Percentiles rank a stretch among this genome's conserved stretches.
phyloP scores from a whole-genome alignment of 2,797 vertebrate genomes.

The Sebastiscus albofasciatus region DNA sequence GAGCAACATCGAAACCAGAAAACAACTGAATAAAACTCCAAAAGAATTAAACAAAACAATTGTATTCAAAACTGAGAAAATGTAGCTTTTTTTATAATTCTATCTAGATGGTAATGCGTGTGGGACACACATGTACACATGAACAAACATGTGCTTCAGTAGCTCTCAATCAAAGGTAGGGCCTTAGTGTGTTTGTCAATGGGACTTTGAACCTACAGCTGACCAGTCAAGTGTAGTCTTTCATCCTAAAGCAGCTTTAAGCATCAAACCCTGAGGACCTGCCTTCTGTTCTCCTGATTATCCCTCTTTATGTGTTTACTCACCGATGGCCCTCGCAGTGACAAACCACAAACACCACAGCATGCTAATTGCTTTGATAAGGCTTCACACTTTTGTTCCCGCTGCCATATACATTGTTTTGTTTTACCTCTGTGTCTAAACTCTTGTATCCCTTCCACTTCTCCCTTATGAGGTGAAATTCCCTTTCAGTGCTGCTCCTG shows the following conservation, averaged over 20 bases:
- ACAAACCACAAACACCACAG: conserved; percentile 6
- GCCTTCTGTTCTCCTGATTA: conserved; percentile 23
- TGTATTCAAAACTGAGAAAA: not conserved
- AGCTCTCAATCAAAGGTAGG: conserved; percentile 24
- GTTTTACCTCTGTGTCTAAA: not conserved
- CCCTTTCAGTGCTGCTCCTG: not conserved
- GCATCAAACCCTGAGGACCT: conserved; percentile 32
- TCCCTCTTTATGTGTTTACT: conserved; percentile 39
- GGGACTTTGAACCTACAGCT: conserved; percentile 47
- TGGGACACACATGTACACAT: not conserved
- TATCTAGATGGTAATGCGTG: not conserved
- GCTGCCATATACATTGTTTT: not conserved
- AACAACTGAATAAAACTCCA: not conserved
- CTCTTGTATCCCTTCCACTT: not conserved
- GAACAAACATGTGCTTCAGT: not conserved
- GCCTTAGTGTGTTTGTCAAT: conserved; percentile 35
- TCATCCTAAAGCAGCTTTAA: conserved; percentile 50
- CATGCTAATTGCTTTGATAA: conserved; percentile 40
- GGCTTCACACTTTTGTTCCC: conserved; percentile 7
- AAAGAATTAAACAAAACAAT: not conserved
- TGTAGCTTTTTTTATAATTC: not conserved
- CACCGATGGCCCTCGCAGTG: conserved; percentile 31
- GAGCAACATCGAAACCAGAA: not conserved
- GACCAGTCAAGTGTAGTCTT: conserved; percentile 59
- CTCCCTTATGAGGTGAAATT: not conserved